Percentiles rank a stretch among this genome's conserved stretches.
Conservation (phyloP, 2,113 vertebrate species). For the Alethe diademata region DNA sequence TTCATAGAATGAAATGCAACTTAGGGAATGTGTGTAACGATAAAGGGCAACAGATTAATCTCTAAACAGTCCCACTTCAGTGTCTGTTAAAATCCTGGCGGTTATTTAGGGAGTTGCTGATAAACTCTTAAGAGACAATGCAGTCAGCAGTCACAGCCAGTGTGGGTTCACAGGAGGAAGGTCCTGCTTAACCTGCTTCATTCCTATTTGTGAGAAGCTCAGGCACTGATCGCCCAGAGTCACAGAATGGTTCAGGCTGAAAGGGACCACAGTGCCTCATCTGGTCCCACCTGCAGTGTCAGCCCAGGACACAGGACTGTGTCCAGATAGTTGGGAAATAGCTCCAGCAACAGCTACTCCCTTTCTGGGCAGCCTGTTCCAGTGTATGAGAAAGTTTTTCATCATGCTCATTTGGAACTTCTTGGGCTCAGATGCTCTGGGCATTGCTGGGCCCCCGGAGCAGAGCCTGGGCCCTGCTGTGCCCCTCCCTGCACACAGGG, state of each 20-base stretch:
- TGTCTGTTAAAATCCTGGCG: neutral
- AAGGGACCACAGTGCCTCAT: neutral
- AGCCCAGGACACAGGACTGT: neutral
- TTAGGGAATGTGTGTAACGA: no score
- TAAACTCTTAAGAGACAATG: neutral
- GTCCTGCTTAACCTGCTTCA: neutral
- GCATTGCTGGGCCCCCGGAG: neutral
- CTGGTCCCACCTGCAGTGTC: neutral
- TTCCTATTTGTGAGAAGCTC: neutral
- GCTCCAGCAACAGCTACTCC: neutral
- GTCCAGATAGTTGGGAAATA: neutral
- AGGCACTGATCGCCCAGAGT: neutral
- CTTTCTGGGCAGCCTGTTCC: neutral
- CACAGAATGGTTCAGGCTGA: neutral
- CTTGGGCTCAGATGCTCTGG: neutral
- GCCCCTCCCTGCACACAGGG: neutral
- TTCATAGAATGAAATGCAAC: neutral
- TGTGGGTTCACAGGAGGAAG: neutral
- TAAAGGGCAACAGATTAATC: neutral
- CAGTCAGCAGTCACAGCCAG: neutral
- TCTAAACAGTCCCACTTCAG: neutral
- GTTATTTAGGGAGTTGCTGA: neutral
- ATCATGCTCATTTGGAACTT: fast-evolving
- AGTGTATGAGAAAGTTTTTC: neutral
- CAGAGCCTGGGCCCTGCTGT: neutral